Base-by-base conservation (phyloP, 2,113 vertebrate species). In the Silurus meridionalis region DNA sequence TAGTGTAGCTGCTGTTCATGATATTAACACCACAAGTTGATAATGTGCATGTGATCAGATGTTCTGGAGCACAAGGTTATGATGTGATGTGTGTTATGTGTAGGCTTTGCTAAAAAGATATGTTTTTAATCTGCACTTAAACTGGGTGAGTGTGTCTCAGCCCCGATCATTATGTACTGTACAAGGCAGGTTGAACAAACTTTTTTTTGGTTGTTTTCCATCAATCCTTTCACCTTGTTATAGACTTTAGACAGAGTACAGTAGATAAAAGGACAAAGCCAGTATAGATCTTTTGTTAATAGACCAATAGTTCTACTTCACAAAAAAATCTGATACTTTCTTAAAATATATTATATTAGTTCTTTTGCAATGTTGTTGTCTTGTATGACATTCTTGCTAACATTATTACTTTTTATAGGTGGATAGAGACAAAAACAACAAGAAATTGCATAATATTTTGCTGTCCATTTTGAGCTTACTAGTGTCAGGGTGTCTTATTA, bases 401-500 rank as follows among this genome's bases (percentile, higher is more conserved):
- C n/a, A 4, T 67, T 60, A 63, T 60, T 28, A 64, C 71, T 61
- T 55, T 58, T 67, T 84, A 37, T 64, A 25, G 25, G 48, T 9
- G 64, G 13, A 48, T 48, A 37, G 17, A 25, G 69, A 8, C 8
- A 28, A 71, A 71, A 71, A 48, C 37, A 72, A 8, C 15, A 28
- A 8, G 17, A 72, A 72, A 72, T 9, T 72, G 46, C 17, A 10
- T 75, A 53, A 75, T 75, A 53, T 75, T 53, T 53, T 75, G 48
- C 52, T 9, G 72, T 75, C 8, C 9, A 52, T 60, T 69, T 55
- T 71, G 66, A 83, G 53, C 66, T 72, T 91, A 89, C 83, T 86
- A 91, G 89, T 91, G 90, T 90, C 93, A 93, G 90, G 81, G 87
- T 86, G 87, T 92, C 90, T 91, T 93, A 92, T 93, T 92, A 91